Evolutionary conservation across 2,888 invertebrate genomes (phyloP).

Genomic region (Netelia melanura): DNA sequence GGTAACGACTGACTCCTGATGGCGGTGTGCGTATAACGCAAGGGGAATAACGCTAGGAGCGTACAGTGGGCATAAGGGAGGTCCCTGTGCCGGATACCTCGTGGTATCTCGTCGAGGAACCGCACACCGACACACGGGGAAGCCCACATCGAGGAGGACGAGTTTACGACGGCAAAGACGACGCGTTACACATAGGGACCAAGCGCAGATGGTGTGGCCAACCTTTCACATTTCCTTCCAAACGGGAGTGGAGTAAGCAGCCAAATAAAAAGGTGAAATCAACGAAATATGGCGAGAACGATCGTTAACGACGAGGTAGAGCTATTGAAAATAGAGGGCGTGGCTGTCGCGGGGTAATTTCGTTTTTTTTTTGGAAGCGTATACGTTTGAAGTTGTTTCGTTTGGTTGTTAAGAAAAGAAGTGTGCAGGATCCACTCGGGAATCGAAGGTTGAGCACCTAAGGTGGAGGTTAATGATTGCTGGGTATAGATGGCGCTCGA

Average conservation of each 20-base stretch:
- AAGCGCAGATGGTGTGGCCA: conserved; percentile 49
- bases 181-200: conserved; percentile 22
- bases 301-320: conserved; percentile 27
- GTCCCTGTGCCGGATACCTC: conserved; percentile 25
- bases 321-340: no score
- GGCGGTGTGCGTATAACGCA: conserved; percentile 43
- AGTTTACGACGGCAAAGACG: conserved; percentile 20
- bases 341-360: no score
- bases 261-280: background rate
- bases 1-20: conserved; percentile 65
- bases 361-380: no score
- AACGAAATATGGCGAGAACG: conserved; percentile 27
- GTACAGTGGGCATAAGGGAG: conserved; percentile 49
- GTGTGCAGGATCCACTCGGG: no score
- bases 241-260: background rate
- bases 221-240: conserved; percentile 29
- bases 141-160: conserved; percentile 38
- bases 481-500: no score
- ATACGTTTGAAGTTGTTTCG: no score
- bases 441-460: no score
- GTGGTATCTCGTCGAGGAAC: conserved; percentile 18
- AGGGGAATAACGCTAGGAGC: conserved; percentile 43
- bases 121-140: conserved; percentile 10
- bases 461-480: no score
- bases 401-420: no score